phyloP scores from a whole-genome alignment of 2,888 invertebrate genomes.

The Onthophagus sagittarius region DNA sequence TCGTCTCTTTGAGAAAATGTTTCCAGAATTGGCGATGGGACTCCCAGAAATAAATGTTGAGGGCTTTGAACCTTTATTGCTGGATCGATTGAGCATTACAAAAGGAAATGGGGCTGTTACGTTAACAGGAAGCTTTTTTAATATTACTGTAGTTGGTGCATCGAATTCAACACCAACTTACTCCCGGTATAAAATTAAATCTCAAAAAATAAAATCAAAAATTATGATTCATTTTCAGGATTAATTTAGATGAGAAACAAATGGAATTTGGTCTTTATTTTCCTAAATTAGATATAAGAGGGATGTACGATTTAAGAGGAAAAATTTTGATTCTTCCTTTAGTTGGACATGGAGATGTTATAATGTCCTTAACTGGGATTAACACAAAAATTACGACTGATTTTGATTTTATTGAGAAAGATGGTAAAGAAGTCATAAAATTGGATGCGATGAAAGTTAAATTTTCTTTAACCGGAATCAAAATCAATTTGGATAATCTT shows the following conservation, averaged over 20 bases:
- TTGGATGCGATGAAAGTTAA: slow-evolving; percentile 56
- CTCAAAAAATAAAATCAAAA: background rate
- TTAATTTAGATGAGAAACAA: slow-evolving; percentile 51
- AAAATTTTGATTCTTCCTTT: slow-evolving; percentile 57
- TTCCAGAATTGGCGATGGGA: slow-evolving; percentile 55
- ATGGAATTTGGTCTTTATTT: slow-evolving; percentile 56
- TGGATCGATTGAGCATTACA: slow-evolving; percentile 53
- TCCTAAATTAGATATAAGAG: slow-evolving; percentile 54
- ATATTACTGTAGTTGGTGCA: slow-evolving; percentile 55
- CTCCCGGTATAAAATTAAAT: slow-evolving; percentile 40
- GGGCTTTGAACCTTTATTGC: slow-evolving; percentile 55
- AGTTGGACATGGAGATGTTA: slow-evolving; percentile 56
- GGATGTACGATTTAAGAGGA: slow-evolving; percentile 57
- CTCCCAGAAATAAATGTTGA: slow-evolving; percentile 58
- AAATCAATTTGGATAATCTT: slow-evolving; percentile 55
- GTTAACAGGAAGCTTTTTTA: slow-evolving; percentile 54
- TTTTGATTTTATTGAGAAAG: slow-evolving; percentile 47
- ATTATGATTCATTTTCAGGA: slow-evolving; percentile 39
- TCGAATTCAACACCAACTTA: slow-evolving; percentile 54
- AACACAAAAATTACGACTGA: slow-evolving; percentile 53
- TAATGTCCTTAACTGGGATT: slow-evolving; percentile 53
- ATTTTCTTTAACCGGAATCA: slow-evolving; percentile 54
- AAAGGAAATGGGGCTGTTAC: slow-evolving; percentile 56
- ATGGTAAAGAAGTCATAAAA: slow-evolving; percentile 47
- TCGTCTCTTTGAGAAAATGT: slow-evolving; percentile 53